Evolutionary conservation across 2,888 invertebrate genomes (phyloP), one percentile per base, ranked within the genome.

Genomic region (Nomada fabriciana): DNA sequence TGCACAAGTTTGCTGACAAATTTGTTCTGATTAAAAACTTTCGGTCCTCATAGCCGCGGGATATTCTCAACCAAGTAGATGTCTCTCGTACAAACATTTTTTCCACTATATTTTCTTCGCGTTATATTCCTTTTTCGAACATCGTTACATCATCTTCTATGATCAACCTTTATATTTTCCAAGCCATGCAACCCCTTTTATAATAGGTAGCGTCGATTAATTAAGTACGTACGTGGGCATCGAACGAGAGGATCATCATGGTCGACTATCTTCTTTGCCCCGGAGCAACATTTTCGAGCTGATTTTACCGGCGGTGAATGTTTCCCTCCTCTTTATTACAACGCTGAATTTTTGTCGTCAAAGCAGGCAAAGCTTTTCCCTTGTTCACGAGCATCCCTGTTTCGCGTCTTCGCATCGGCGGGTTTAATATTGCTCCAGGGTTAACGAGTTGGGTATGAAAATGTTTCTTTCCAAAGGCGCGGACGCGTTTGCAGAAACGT

Each of bases 381-480:
- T 74, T 78, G 63, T 78, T 82, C 75, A 25, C n/a, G 23, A 25
- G 42, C 36, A 43, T 76, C 63, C 36, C 36, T 42, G 67, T 82
- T 71, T 55, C 71, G 20, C 74, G 50, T 82, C 73, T 82, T 74
- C 68, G 72, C 83, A 82, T 82, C 82, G 70, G 52, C 53, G 74
- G 61, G 43, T 78, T 83, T 82, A 77, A 77, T 83, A 82, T 67
- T 61, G 73, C 67, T 61, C 59, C 29, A 53, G 76, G 77, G 82
- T 83, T 78, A 78, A 77, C 61, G 75, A 65, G 65, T 42, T 55
- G 36, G 61, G 74, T 82, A 83, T 77, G 71, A 70, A 82, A 82
- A 72, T 82, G 72, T 81, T 76, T 72, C 82, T 76, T 63, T 64
- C 59, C 42, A 68, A 64, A 64, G 72, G 43, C 57, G 25, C 53